Evolutionary conservation across 1,140 invertebrate species (phyloP).

Genomic region (Drosophila trapezifrons): DNA sequence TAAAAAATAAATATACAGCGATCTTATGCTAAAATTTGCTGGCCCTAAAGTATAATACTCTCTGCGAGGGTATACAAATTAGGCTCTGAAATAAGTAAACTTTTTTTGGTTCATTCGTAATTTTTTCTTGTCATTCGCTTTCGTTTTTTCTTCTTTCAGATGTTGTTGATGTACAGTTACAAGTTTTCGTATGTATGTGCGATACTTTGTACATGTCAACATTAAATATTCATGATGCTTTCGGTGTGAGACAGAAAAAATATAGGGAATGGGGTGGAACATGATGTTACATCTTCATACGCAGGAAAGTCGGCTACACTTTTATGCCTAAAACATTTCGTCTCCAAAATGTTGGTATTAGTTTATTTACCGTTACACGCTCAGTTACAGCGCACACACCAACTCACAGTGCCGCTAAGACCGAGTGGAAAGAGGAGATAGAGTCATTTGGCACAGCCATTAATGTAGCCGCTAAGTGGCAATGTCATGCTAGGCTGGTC

Average conservation of each 20-base stretch:
- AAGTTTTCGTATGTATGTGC: conserved; percentile 60
- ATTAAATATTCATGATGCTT: conserved; percentile 78
- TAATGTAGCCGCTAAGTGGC: conserved; percentile 82
- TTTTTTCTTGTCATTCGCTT: conserved; percentile 67
- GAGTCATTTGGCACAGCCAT: conserved; percentile 76
- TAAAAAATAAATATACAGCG: not conserved
- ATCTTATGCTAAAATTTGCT: not conserved
- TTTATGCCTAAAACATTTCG: conserved; percentile 57
- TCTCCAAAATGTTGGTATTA: conserved; percentile 65
- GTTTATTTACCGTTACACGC: conserved; percentile 81
- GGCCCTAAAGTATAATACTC: not conserved
- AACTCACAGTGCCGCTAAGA: not conserved
- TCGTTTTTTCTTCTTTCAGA: conserved; percentile 36
- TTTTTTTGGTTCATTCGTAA: conserved; percentile 63
- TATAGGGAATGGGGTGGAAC: conserved; percentile 13
- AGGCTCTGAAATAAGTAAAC: conserved; percentile 28
- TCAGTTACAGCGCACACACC: conserved; percentile 55
- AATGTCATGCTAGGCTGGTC: conserved; percentile 78
- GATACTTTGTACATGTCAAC: conserved; percentile 77
- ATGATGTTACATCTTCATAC: conserved; percentile 74
- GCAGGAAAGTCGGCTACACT: conserved; percentile 65
- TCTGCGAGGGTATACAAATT: conserved; percentile 38
- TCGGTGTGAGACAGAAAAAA: conserved; percentile 10
- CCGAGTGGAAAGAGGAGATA: conserved; percentile 16
- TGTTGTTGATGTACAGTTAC: conserved; percentile 59